Conservation (phyloP, 2,888 invertebrate species). For the Abrostola tripartita region DNA sequence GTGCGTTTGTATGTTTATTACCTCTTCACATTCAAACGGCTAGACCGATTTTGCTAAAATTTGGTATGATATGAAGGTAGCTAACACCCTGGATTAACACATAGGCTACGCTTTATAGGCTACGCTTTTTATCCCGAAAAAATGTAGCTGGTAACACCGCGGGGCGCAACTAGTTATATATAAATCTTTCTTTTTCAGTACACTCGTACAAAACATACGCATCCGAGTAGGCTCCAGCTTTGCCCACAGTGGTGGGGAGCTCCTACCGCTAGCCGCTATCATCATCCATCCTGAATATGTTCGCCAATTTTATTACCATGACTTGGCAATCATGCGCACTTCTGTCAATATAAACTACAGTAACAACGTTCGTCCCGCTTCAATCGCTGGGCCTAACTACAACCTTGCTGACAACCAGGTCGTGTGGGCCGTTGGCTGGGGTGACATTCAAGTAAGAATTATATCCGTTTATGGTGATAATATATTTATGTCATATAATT, state of each 20-base stretch:
- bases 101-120: no score
- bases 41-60: no score
- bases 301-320: conserved; percentile 61
- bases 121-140: no score
- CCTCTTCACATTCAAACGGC: no score
- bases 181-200: no score
- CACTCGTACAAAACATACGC: no score
- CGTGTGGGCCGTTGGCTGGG: conserved; percentile 80
- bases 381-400: conserved; percentile 65
- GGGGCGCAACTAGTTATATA: no score
- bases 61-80: no score
- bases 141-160: no score
- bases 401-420: conserved; percentile 64
- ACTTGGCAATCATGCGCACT: conserved; percentile 70
- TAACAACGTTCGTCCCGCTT: conserved; percentile 52
- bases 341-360: conserved; percentile 54
- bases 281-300: conserved; percentile 70
- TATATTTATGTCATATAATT: not conserved
- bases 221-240: conserved; percentile 42
- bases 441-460: conserved; percentile 64
- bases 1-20: no score
- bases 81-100: no score
- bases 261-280: conserved; percentile 47
- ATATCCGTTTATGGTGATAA: not conserved
- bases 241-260: conserved; percentile 57